Evolutionary conservation across 2,797 vertebrate genomes (phyloP), one percentile per base, ranked within the genome.

Genomic region (Myripristis jacobus): DNA sequence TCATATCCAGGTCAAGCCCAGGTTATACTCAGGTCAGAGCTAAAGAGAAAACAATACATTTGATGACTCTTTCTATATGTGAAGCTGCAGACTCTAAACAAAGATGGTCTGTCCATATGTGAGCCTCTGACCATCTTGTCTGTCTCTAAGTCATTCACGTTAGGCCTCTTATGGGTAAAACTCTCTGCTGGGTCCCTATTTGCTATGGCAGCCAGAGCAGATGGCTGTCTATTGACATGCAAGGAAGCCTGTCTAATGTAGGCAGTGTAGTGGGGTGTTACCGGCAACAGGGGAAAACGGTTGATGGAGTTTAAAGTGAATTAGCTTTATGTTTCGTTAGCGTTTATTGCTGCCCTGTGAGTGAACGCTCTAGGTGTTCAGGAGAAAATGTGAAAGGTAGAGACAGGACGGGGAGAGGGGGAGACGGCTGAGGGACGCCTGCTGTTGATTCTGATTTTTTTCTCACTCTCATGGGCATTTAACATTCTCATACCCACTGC

Each of bases 221-320:
- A 91, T 91, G 91, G 88, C 79, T 56, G 76, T 64, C 80, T 82
- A 81, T 80, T 83, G 88, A 83, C 86, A 85, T 82, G 88, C 87
- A 84, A 79, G 83, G 82, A 82, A 86, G 81, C 74, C 73, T 77
- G 81, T 72, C 74, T 89, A 79, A 89, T 80, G 82, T 79, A 65
- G 76, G 67, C 58, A 19, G 62, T 75, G 80, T 76, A 64, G 74
- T 70, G 73, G 79, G 64, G 74, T 55, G 61, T 83, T 82, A 84
- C 72, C 41, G 65, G 82, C 68, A 22, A 68, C 79, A 41, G 53
- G 86, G 84, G 83, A 77, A 70, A 77, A 73, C 53, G 48, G 51
- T 84, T 83, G 83, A 83, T 84, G 81, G 79, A 87, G 82, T 88
- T 87, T 88, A 79, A 90, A 88, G 80, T 90, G 83, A 85, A 92